Evolutionary conservation across 2,888 invertebrate species (phyloP).

Genomic region (Eristalinus sepulchralis): DNA sequence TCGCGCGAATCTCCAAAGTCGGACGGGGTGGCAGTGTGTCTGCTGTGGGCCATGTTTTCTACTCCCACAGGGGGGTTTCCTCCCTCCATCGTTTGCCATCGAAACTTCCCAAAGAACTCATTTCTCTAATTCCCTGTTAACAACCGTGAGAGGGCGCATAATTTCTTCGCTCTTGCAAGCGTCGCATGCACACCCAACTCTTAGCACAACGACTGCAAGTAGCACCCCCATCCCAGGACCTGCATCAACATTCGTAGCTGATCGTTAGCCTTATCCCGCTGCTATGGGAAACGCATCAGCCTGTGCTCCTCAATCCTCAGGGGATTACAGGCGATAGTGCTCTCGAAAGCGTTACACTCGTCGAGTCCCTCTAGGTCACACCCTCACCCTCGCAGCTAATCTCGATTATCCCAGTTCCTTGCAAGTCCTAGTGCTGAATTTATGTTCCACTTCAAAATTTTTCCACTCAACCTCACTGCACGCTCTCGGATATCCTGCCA

Average conservation of each 20-base stretch:
- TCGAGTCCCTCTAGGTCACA: not conserved
- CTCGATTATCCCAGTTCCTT: slow-evolving; percentile 37
- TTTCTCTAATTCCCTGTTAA: too few relatives aligned
- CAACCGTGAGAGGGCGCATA: too few relatives aligned
- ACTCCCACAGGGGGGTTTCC: too few relatives aligned
- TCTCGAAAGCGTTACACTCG: not conserved
- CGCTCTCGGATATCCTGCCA: slow-evolving; percentile 65
- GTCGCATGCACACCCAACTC: too few relatives aligned
- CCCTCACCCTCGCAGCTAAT: slow-evolving; percentile 19
- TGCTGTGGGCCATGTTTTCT: too few relatives aligned
- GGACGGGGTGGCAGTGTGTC: too few relatives aligned
- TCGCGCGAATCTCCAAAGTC: too few relatives aligned
- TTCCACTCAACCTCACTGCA: slow-evolving; percentile 59
- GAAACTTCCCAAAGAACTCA: too few relatives aligned
- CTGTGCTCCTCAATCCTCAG: not conserved
- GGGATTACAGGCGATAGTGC: not conserved
- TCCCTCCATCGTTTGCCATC: too few relatives aligned
- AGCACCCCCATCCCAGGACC: not conserved
- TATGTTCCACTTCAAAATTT: slow-evolving; percentile 65
- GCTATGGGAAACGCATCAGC: not conserved
- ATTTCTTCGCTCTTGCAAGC: too few relatives aligned
- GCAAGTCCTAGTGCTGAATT: slow-evolving; percentile 40
- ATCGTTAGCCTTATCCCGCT: not conserved
- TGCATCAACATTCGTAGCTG: not conserved
- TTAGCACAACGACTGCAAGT: too few relatives aligned